Percentiles rank a stretch among this genome's conserved stretches.
phyloP scores from a whole-genome alignment of 92 coral and sea anemone species.

The Palythoa caribaeorum region DNA sequence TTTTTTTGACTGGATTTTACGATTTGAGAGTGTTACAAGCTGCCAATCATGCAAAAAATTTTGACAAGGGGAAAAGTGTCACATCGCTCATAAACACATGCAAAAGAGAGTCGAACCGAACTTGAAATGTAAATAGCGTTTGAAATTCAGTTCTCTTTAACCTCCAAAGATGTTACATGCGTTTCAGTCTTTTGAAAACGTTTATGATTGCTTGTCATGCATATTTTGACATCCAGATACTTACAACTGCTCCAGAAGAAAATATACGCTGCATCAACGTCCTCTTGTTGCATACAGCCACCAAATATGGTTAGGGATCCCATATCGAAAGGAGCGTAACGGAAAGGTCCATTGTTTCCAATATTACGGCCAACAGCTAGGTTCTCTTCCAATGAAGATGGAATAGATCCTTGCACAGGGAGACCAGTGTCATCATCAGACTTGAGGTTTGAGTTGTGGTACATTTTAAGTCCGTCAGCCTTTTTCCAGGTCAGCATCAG shows the following conservation, averaged over 20 bases:
- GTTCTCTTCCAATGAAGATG: constrained; percentile 72
- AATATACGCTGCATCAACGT: constrained; percentile 87
- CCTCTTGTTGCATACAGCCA: constrained; percentile 77
- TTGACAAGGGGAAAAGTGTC: too few relatives aligned
- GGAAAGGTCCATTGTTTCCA: constrained; percentile 75
- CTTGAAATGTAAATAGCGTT: too few relatives aligned
- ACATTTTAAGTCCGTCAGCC: constrained; percentile 84
- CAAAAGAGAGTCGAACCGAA: too few relatives aligned
- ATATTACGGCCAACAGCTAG: constrained; percentile 87
- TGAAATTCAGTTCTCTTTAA: too few relatives aligned
- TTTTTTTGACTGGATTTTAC: too few relatives aligned
- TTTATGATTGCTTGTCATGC: too few relatives aligned
- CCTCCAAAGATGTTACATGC: too few relatives aligned
- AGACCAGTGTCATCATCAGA: constrained; percentile 80
- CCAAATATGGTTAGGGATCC: constrained; percentile 92
- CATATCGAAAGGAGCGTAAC: constrained; percentile 71
- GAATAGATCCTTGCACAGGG: constrained; percentile 71
- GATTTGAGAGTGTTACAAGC: too few relatives aligned
- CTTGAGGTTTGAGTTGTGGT: constrained; percentile 75
- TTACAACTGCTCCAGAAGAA: constrained; percentile 89
- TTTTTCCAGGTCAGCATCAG: constrained; percentile 86
- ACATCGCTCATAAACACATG: too few relatives aligned
- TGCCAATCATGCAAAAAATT: too few relatives aligned
- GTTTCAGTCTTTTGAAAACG: too few relatives aligned
- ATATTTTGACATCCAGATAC: background rate